These are phyloP conservation scores for Chrysaora quinquecirrha DNA, from an alignment of 30 jellyfish, hydroid and myxozoan genomes.

Conservation along the genomic window DNA sequence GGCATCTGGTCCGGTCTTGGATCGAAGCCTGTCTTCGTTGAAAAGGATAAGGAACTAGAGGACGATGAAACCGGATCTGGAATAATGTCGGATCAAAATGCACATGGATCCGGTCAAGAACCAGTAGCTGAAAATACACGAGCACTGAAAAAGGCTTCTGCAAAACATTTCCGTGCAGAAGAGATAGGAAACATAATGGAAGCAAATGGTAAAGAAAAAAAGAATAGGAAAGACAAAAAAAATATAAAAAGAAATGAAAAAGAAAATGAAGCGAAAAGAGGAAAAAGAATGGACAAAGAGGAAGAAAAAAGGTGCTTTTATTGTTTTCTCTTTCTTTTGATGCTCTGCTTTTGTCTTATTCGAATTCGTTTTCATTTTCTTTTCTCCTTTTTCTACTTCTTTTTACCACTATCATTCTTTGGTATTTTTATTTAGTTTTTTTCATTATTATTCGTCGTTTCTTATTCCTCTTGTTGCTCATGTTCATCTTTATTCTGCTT, in stretches of 20 bases:
- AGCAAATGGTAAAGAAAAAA: neutral
- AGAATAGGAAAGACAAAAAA: constrained; percentile 9
- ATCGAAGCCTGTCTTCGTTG: constrained; percentile 88
- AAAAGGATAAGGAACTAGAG: constrained; percentile 41
- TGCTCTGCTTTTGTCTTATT: too few species aligned
- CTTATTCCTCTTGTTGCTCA: too few species aligned
- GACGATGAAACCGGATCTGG: constrained; percentile 63
- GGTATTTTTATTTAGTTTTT: too few species aligned
- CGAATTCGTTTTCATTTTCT: too few species aligned
- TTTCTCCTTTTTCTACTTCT: neutral
- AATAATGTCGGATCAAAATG: constrained; percentile 16
- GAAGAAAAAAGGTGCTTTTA: neutral
- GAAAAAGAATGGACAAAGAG: constrained; percentile 3
- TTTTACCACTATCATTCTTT: too few species aligned
- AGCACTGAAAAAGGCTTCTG: neutral
- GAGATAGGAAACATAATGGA: constrained; percentile 45
- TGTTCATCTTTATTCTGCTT: too few species aligned
- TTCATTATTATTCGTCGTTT: too few species aligned
- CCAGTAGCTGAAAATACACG: neutral
- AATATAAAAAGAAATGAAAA: neutral
- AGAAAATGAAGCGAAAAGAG: neutral
- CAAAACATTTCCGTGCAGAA: constrained; percentile 9
- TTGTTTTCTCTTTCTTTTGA: neutral
- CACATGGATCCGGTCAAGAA: constrained; percentile 1
- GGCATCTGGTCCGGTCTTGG: constrained; percentile 98